Conservation (phyloP, 2,113 vertebrate species). For the Hirundichthys speculiger region DNA sequence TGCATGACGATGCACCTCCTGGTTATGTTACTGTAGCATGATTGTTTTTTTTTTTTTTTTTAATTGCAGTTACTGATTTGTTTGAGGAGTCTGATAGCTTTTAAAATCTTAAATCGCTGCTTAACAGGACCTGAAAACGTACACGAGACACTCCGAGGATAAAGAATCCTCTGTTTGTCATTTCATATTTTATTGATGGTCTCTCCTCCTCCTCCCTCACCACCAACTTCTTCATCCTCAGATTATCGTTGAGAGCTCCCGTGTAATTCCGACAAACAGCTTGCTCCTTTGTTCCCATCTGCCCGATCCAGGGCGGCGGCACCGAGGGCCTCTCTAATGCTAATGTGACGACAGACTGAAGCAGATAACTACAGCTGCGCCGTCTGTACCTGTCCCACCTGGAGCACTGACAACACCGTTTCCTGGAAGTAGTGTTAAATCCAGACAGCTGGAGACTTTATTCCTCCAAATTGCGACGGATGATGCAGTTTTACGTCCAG, state of each 20-base stretch:
- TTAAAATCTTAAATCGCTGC: conserved; percentile 26
- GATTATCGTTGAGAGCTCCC: conserved; percentile 67
- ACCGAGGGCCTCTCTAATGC: conserved; percentile 46
- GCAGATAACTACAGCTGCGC: conserved; percentile 66
- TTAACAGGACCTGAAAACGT: conserved; percentile 17
- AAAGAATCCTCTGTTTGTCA: conserved; percentile 62
- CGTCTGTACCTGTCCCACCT: conserved; percentile 54
- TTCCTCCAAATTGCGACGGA: not conserved
- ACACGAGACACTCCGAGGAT: not conserved
- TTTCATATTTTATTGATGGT: conserved; percentile 73
- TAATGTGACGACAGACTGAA: conserved; percentile 62
- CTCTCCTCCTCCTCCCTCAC: conserved; percentile 25
- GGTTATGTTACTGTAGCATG: no score
- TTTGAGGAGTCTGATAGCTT: conserved; percentile 16
- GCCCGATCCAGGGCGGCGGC: conserved; percentile 30
- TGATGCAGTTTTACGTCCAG: conserved; percentile 21
- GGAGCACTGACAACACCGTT: conserved; percentile 23
- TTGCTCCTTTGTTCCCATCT: conserved; percentile 70
- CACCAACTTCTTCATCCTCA: conserved; percentile 55
- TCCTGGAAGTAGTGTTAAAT: conserved; percentile 5
- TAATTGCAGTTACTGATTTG: no score
- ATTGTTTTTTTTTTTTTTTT: no score
- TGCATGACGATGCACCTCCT: no score
- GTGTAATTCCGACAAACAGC: conserved; percentile 73
- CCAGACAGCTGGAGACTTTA: conserved; percentile 18